Evolutionary conservation across 2,113 vertebrate species (phyloP).

Genomic region (Coturnix japonica): DNA sequence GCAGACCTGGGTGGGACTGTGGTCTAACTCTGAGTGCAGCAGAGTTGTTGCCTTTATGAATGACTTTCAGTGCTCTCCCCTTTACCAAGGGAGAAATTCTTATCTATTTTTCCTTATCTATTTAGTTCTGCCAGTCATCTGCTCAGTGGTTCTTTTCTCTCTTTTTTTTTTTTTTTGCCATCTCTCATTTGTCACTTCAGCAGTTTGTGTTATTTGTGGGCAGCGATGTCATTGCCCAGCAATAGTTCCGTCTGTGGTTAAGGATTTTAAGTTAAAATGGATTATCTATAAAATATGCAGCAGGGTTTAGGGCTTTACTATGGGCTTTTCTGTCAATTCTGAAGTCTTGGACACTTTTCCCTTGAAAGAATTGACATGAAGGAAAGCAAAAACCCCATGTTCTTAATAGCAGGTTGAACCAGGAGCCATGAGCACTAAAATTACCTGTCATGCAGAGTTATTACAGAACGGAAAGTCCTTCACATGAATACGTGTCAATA

Average conservation of each 20-base stretch:
- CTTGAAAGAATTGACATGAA: background rate
- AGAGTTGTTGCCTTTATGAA: background rate
- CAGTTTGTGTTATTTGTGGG: background rate
- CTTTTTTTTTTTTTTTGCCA: background rate
- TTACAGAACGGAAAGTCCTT: background rate
- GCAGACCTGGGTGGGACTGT: background rate
- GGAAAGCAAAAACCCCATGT: background rate
- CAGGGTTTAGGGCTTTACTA: background rate
- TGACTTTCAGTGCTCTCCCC: background rate
- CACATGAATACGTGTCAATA: rapidly evolving
- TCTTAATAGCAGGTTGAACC: background rate
- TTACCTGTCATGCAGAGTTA: background rate
- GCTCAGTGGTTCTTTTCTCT: background rate
- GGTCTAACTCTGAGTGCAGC: background rate
- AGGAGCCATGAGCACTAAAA: background rate
- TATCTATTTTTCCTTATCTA: rapidly evolving
- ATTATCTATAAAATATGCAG: background rate
- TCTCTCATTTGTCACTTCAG: background rate
- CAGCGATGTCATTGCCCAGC: background rate
- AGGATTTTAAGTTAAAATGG: background rate
- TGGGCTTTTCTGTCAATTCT: background rate
- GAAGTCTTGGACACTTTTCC: background rate
- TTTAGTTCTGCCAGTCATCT: background rate
- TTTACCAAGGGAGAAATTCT: background rate
- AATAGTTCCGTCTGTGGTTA: background rate